Conservation (phyloP, 2,113 vertebrate species). For the Mystacornis crossleyi region DNA sequence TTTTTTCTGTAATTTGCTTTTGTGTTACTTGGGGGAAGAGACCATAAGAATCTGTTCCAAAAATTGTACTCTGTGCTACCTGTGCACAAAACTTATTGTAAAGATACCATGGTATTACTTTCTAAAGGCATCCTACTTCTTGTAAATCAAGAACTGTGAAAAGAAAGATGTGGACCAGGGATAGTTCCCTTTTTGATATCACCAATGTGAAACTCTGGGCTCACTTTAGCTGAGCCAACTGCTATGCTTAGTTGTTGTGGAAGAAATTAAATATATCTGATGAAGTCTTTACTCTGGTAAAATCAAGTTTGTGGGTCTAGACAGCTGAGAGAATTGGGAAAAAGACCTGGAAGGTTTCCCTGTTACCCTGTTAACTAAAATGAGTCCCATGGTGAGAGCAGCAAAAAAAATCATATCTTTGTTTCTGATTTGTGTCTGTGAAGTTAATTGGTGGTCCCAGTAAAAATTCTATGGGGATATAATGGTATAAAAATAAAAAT, state of each 20-base stretch:
- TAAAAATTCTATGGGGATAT: neutral
- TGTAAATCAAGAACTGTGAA: neutral
- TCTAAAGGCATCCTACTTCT: neutral
- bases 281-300: neutral
- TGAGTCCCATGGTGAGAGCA: neutral
- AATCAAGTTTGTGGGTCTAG: neutral
- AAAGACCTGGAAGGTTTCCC: neutral
- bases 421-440: neutral
- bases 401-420: neutral
- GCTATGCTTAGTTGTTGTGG: neutral
- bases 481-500: neutral
- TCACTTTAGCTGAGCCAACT: neutral
- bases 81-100: neutral
- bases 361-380: neutral
- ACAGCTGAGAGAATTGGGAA: neutral
- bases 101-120: neutral
- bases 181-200: neutral
- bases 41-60: neutral
- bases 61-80: neutral
- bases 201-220: neutral
- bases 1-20: neutral
- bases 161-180: neutral
- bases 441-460: neutral
- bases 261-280: slow-evolving; percentile 17
- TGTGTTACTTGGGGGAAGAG: neutral